Evolutionary conservation across 2,113 vertebrate genomes (phyloP).

Genomic region (Protomyctophum bolini): DNA sequence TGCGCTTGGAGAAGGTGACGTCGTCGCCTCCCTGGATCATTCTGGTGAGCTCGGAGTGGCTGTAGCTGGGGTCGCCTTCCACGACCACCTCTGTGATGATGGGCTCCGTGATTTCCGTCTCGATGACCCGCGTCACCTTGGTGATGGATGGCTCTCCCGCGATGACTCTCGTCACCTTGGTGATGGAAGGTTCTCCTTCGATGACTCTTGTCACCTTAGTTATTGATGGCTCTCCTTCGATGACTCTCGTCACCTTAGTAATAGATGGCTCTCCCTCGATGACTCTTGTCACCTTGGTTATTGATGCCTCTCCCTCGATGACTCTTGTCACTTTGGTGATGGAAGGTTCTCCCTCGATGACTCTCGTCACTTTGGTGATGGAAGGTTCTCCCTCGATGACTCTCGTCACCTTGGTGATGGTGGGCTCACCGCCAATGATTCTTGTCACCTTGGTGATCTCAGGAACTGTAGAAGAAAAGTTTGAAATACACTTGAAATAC

Average conservation of each 20-base stretch:
- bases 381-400: slow-evolving; percentile 4
- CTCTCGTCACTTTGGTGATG: slow-evolving; percentile 38
- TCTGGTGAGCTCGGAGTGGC: background rate
- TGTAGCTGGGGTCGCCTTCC: slow-evolving; percentile 9
- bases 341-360: slow-evolving; percentile 24
- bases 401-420: slow-evolving; percentile 51
- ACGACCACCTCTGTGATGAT: slow-evolving; percentile 9
- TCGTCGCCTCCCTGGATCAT: slow-evolving; percentile 15
- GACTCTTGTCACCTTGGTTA: slow-evolving; percentile 52
- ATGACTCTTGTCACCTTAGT: too few species aligned
- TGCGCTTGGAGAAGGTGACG: slow-evolving; percentile 19
- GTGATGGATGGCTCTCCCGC: slow-evolving; percentile 6
- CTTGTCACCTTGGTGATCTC: background rate
- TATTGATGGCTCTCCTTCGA: too few species aligned
- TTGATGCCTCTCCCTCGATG: background rate
- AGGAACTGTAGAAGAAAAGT: too few species aligned
- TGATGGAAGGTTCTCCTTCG: background rate
- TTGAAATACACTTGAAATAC: too few species aligned
- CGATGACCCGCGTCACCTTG: slow-evolving; percentile 21
- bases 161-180: slow-evolving; percentile 24
- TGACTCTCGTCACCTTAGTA: slow-evolving; percentile 26
- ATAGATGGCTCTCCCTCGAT: slow-evolving; percentile 57
- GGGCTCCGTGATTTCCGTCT: slow-evolving; percentile 16
- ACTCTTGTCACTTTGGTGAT: slow-evolving; percentile 35
- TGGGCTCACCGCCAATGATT: slow-evolving; percentile 76